Evolutionary conservation across 2,113 vertebrate genomes (phyloP), one percentile per base, ranked within the genome.

Genomic region (Butorides virescens): DNA sequence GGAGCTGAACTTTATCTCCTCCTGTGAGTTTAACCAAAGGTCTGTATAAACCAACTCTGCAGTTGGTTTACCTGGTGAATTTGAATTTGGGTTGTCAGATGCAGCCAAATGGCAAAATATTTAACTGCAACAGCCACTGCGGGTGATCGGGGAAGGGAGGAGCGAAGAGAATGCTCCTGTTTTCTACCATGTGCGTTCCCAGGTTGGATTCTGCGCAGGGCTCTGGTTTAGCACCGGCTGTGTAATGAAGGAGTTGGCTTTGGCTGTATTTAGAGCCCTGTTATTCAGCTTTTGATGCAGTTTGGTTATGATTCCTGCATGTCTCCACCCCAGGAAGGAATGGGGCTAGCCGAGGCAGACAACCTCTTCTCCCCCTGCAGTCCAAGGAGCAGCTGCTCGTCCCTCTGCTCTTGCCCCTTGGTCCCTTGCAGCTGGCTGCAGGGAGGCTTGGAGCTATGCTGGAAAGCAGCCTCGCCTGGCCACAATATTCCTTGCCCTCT

Each of bases 31-130:
- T 32, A 49, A 27, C 49, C 27, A 15, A 34, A 61, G 49, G 49
- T 32, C n/a, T 3, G 2, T 36, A 13, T 8, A 32, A 30, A 39
- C n/a, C 11, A 36, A 42, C 39, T 50, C 47, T 13, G 15, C 30
- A n/a, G n/a, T n/a, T n/a, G n/a, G n/a, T n/a, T n/a, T 42, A 42
- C 21, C 7, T 0, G 4, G 16, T 14, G 27, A 11, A 5, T 37
- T 27, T 14, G 27, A 11, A 5, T 37, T 27, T 50, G 36, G 15
- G 10, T 16, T 42, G 42, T 23, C 26, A 22, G 11, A 30, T 42
- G 21, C 49, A 76, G 39, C 23, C n/a, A 26, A n/a, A 76, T 14
- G 15, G 34, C 8, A 16, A 34, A 44, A 59, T 18, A 23, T 11
- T 21, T 18, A 18, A 52, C 34, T 34, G 26, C 21, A 44, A 7